Conservation (phyloP, 2,888 invertebrate species). For the Anagyrus pseudococci region DNA sequence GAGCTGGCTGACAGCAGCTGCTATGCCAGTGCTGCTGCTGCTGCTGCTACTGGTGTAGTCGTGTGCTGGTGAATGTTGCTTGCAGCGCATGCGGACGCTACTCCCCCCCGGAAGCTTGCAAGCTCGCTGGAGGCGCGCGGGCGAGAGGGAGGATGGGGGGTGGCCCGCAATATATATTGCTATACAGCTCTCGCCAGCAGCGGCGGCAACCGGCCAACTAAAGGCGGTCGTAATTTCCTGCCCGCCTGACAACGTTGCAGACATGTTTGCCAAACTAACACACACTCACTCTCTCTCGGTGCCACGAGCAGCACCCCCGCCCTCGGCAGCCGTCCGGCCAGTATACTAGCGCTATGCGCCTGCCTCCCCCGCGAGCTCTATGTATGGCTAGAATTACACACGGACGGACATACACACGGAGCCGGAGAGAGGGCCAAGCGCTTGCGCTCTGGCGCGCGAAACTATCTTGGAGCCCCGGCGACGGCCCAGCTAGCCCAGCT, state of each 20-base stretch:
- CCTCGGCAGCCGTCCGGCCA: no score
- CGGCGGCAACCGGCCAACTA: constrained; percentile 52
- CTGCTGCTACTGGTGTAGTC: constrained; percentile 4
- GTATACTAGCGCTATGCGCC: no score
- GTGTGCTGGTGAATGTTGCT: constrained; percentile 14
- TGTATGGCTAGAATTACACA: no score
- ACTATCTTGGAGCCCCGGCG: constrained; percentile 14
- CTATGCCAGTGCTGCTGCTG: no score
- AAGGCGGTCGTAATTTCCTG: constrained; percentile 63
- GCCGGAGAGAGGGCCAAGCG: neutral
- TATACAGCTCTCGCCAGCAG: constrained; percentile 8
- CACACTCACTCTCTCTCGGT: constrained; percentile 39
- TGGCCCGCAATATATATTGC: neutral
- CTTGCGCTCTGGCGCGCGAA: constrained; percentile 5
- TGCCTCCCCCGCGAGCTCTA: no score
- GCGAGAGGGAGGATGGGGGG: constrained; percentile 56
- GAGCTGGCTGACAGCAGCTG: neutral
- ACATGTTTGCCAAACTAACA: constrained; percentile 60
- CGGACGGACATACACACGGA: neutral
- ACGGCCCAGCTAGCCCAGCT: constrained; percentile 56
- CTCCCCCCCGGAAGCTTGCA: constrained; percentile 24
- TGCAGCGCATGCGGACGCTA: constrained; percentile 30
- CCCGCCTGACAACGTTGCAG: constrained; percentile 58
- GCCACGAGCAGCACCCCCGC: neutral
- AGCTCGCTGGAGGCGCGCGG: constrained; percentile 38